Evolutionary conservation across 2,888 invertebrate genomes (phyloP).

Genomic region (Thymelicus sylvestris): DNA sequence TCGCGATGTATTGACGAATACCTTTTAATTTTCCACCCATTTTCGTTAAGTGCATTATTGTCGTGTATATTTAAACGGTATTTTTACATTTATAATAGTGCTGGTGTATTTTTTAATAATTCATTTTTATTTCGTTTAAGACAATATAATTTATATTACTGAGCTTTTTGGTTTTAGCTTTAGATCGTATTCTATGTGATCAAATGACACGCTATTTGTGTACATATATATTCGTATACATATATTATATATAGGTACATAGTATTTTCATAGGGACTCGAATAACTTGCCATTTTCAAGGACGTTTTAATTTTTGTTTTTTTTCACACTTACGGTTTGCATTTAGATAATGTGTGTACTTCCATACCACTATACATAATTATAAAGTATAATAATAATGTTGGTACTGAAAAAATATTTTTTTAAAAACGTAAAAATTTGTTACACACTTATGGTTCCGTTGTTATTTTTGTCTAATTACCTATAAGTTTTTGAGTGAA

Average conservation of each 20-base stretch:
- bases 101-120: conserved; percentile 23
- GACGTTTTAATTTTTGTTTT: conserved; percentile 25
- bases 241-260: conserved; percentile 43
- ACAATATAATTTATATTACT: conserved; percentile 26
- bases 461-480: conserved; percentile 52
- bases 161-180: conserved; percentile 37
- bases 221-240: conserved; percentile 48
- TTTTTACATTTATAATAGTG: conserved; percentile 17
- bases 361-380: too few species aligned
- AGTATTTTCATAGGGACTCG: conserved; percentile 52
- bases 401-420: conserved; percentile 22
- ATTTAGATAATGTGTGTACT: not conserved
- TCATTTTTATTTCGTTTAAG: conserved; percentile 20
- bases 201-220: conserved; percentile 49
- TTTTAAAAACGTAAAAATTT: conserved; percentile 30
- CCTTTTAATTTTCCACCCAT: conserved; percentile 12
- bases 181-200: conserved; percentile 45
- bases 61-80: conserved; percentile 22
- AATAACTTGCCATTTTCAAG: conserved; percentile 70
- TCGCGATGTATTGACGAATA: not conserved
- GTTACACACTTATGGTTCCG: conserved; percentile 42
- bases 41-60: conserved; percentile 23
- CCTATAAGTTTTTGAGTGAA: conserved; percentile 65
- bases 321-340: not conserved
- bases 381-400: not conserved